Evolutionary conservation across 2,888 invertebrate species (phyloP).

Genomic region (Acheta domesticus): DNA sequence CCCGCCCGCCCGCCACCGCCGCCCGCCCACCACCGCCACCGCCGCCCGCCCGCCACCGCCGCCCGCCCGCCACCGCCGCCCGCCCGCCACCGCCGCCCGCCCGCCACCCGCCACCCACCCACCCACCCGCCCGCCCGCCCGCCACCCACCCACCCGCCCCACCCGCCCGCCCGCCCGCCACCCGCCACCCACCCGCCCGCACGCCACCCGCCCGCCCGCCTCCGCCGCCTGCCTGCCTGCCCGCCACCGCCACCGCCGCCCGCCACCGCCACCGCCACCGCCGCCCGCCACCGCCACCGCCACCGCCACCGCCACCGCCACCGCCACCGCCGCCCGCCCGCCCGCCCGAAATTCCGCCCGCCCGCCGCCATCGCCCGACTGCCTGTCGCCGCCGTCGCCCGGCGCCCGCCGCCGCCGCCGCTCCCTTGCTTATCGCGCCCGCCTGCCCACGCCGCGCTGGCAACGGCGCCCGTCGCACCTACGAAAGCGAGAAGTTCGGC

Average conservation of each 20-base stretch:
- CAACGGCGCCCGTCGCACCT: no score
- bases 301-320: not conserved
- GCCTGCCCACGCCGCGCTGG: no score
- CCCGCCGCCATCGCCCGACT: conserved; percentile 27
- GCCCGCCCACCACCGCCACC: not conserved
- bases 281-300: conserved; percentile 42
- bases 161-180: conserved; percentile 49
- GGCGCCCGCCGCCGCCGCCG: not conserved
- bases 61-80: not conserved
- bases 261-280: conserved; percentile 41
- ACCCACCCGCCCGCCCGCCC: conserved; percentile 49
- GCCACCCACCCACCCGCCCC: conserved; percentile 43
- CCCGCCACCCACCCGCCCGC: conserved; percentile 43
- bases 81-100: conserved; percentile 47
- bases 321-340: conserved; percentile 42
- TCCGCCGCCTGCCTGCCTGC: not conserved
- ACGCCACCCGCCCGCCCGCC: conserved; percentile 44
- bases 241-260: not conserved
- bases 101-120: conserved; percentile 51
- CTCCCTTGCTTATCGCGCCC: no score
- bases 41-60: not conserved
- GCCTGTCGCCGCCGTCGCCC: conserved; percentile 29
- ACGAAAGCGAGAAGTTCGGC: not conserved
- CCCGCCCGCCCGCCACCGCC: not conserved
- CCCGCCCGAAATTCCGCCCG: not conserved